Conservation (phyloP, 2,888 invertebrate species). For the Branchipolynoe longqiensis region DNA sequence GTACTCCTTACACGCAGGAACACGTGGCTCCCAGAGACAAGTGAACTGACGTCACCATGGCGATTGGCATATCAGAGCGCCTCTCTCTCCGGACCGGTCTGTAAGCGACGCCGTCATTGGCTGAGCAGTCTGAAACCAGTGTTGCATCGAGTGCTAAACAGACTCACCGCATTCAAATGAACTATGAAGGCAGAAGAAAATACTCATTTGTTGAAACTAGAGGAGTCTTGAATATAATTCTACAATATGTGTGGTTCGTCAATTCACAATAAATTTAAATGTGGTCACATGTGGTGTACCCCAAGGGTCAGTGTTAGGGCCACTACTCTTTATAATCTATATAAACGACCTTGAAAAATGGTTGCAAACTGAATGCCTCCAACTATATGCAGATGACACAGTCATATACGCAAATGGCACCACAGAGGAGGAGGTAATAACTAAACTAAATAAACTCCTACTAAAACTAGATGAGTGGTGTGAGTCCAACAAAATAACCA, state of each 20-base stretch:
- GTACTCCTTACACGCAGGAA: conserved; percentile 42
- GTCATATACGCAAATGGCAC: no score
- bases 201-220: conserved; percentile 44
- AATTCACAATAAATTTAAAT: conserved; percentile 41
- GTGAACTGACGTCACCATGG: conserved; percentile 9
- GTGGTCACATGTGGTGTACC: no score
- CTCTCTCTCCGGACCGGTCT: not conserved
- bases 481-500: no score
- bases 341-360: no score
- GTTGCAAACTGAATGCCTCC: no score
- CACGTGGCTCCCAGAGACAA: conserved; percentile 7
- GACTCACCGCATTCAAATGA: conserved; percentile 14
- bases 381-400: no score
- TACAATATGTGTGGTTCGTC: conserved; percentile 32
- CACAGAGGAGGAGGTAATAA: no score
- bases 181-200: conserved; percentile 16
- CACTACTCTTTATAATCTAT: no score
- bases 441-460: no score
- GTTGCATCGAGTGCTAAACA: conserved; percentile 6
- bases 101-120: conserved; percentile 30
- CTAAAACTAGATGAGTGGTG: no score
- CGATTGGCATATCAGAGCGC: conserved; percentile 1
- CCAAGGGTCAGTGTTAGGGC: no score
- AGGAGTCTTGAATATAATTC: conserved; percentile 6
- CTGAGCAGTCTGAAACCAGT: no score